phyloP scores from a whole-genome alignment of 2,888 invertebrate species.

The Apamea epomidion region DNA sequence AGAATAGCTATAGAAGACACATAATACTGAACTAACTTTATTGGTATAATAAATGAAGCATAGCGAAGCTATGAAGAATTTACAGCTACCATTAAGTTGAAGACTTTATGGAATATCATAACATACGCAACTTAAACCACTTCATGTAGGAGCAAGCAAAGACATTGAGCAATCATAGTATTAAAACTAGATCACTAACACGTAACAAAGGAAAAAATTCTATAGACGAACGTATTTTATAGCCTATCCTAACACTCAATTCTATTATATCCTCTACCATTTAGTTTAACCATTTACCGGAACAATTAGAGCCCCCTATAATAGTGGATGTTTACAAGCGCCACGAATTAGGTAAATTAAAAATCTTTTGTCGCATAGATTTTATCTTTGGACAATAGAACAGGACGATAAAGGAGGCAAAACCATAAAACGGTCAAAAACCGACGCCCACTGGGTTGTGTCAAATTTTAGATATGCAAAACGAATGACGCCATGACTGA shows the following conservation, averaged over 20 bases:
- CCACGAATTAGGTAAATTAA: conserved; percentile 66
- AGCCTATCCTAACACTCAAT: conserved; percentile 24
- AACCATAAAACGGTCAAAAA: conserved; percentile 74
- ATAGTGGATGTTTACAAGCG: conserved; percentile 63
- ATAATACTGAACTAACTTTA: conserved; percentile 19
- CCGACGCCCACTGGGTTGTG: conserved; percentile 67
- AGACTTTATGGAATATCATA: conserved; percentile 12
- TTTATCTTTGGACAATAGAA: conserved; percentile 69
- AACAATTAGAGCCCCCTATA: conserved; percentile 59
- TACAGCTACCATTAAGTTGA: conserved; percentile 19
- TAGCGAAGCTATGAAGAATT: conserved; percentile 21
- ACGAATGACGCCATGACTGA: conserved; percentile 46
- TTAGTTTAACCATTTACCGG: conserved; percentile 47
- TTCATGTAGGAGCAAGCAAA: background rate
- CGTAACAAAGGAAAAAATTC: conserved; percentile 20
- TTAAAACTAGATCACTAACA: background rate
- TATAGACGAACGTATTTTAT: conserved; percentile 23
- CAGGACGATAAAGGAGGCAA: conserved; percentile 71
- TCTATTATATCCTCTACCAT: conserved; percentile 33
- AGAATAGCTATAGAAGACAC: conserved; percentile 14
- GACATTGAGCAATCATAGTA: background rate
- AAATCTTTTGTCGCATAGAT: conserved; percentile 68
- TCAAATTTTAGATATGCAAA: conserved; percentile 66
- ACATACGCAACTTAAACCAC: conserved; percentile 4
- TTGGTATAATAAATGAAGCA: conserved; percentile 8